phyloP scores from a whole-genome alignment of 37 sponge, comb jelly and placozoan species.

The Ephydatia muelleri region DNA sequence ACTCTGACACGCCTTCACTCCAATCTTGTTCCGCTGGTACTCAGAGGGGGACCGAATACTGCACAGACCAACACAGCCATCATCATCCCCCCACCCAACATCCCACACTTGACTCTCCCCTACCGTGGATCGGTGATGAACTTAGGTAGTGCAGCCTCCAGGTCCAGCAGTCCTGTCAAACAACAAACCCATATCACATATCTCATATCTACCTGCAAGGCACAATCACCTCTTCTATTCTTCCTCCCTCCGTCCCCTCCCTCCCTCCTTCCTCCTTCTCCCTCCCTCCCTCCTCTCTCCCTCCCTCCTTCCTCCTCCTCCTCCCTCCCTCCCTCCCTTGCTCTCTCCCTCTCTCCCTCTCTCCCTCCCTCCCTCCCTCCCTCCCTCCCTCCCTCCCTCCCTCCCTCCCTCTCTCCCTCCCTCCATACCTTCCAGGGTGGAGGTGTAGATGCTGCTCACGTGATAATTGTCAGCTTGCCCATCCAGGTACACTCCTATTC shows the following conservation, averaged over 20 bases:
- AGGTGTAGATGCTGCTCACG: constrained; percentile 61
- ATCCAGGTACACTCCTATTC: constrained; percentile 93
- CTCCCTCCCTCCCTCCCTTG: neutral
- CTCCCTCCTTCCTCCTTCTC: constrained; percentile 13
- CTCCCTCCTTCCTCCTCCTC: neutral
- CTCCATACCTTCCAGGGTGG: constrained; percentile 49
- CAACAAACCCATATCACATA: neutral
- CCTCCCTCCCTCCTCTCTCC: neutral
- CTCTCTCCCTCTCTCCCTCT: neutral
- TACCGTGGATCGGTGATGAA: constrained; percentile 61
- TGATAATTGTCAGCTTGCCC: constrained; percentile 77
- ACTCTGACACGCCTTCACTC: constrained; percentile 37
- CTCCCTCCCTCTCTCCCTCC: constrained; percentile 28
- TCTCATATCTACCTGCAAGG: neutral
- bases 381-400: constrained; percentile 26
- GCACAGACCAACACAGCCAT: too few relatives aligned
- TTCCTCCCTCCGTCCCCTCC: constrained; percentile 10
- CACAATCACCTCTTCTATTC: too few relatives aligned
- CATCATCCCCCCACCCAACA: neutral
- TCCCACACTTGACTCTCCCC: neutral
- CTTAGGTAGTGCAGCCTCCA: constrained; percentile 69
- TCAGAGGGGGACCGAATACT: constrained; percentile 31
- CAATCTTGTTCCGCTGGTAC: constrained; percentile 26
- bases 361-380: constrained; percentile 6
- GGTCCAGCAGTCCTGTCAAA: constrained; percentile 72